Evolutionary conservation across 1,140 invertebrate species (phyloP), one percentile per base, ranked within the genome.

Genomic region (Spodoptera litura): DNA sequence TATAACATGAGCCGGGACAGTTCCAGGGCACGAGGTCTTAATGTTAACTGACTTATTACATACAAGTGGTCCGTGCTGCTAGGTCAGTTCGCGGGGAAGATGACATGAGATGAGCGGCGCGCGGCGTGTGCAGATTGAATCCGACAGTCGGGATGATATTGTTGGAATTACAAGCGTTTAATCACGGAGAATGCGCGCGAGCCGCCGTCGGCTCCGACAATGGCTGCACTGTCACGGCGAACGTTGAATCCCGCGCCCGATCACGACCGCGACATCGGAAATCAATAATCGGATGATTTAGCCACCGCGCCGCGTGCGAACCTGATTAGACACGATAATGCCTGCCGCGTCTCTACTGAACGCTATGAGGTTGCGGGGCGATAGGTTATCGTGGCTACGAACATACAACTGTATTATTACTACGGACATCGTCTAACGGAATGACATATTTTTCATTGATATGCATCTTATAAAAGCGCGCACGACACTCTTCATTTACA

Each of bases 231-330:
- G 93, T 94, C 93, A 94, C 91, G 91, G 85, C 86, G 89, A 85
- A 90, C 90, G 87, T 83, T 85, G 89, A 82, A 82, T 85, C 87
- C 82, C 79, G 85, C 85, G 90, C 87, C 85, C 89, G 91, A 90
- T 94, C 93, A 94, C 93, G 93, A 94, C 89, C 92, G 91, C 92
- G 93, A 94, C 93, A 92, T 93, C 86, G 87, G 90, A 93, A 94
- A 93, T 94, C 93, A 94, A 94, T 94, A 94, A 94, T 91, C 92
- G 93, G 87, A 93, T 91, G 92, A 93, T 94, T 93, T 92, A 93
- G 92, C 92, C 92, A 92, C 91, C 88, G 92, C 90, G 87, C 92
- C 92, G 90, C 91, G 92, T 94, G 90, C 92, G 91, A 93, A 93
- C 89, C 91, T 90, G 93, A 94, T 93, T 93, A 91, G 91, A 90